Evolutionary conservation across 2,797 vertebrate genomes (phyloP), one percentile per base, ranked within the genome.

Genomic region (Microchirus variegatus): DNA sequence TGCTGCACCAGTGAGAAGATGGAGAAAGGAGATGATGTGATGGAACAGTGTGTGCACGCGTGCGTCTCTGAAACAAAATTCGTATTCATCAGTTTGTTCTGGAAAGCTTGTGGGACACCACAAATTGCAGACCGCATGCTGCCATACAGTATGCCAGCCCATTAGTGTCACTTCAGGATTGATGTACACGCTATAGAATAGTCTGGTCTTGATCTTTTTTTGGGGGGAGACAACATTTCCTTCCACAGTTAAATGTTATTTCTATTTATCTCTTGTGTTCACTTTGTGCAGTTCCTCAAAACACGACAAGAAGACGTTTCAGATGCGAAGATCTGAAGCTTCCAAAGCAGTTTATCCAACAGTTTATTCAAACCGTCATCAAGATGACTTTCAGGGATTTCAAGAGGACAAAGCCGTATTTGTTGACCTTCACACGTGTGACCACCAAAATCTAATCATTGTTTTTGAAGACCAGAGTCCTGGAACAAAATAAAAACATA

Each of bases 71-170:
- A 73, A 73, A 60, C 1, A 1, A 59, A 63, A 80, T 74, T 72
- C 65, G 81, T 75, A 81, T 84, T 69, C 68, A 74, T 76, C 31
- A 16, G 56, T 68, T 76, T 66, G 53, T 49, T 73, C 59, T 61
- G 22, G 46, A 60, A 58, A 57, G 48, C 59, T 60, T 58, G 63
- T 3, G 46, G 67, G 47, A 75, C 53, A 31, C 57, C 38, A 35
- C 40, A 66, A 43, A 67, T 38, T 47, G 44, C 55, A 36, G 15
- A 43, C 22, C 51, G 43, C 42, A 43, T 53, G 60, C 36, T 45
- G 52, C 17, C 17, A 13, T 37, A 26, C 26, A 55, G 37, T 5
- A 12, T 43, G 46, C 42, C 40, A 31, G 46, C 15, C 46, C 13
- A 44, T 37, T 50, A 19, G 51, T 7, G 22, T 54, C 59, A 57